Evolutionary conservation across 2,797 vertebrate species (phyloP).

Genomic region (Danionella dracula): DNA sequence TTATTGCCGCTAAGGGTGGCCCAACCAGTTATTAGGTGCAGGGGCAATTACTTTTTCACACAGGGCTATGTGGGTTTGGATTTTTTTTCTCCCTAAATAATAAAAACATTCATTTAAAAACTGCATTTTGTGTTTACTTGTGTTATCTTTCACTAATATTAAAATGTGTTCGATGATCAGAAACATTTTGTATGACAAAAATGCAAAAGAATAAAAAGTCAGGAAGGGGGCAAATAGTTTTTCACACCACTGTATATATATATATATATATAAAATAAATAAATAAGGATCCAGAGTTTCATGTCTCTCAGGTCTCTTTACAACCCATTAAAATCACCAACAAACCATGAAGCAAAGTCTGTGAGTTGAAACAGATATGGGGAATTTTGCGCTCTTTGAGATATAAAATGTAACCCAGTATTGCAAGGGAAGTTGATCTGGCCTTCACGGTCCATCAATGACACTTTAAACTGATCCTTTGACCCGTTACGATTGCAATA

Average conservation of each 20-base stretch:
- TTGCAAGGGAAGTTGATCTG: constrained; percentile 58
- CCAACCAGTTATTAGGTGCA: no score
- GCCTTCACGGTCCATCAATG: constrained; percentile 47
- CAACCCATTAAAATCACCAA: constrained; percentile 73
- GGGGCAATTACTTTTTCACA: no score
- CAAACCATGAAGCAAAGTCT: constrained; percentile 65
- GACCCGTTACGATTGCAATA: constrained; percentile 50
- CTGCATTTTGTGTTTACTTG: no score
- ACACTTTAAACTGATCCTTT: constrained; percentile 56
- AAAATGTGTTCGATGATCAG: no score
- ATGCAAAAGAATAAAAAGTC: no score
- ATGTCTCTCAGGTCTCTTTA: constrained; percentile 52
- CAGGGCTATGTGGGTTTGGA: no score
- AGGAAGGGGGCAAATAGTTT: no score
- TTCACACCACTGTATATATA: constrained; percentile 52
- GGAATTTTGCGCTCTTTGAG: constrained; percentile 37
- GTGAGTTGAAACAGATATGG: constrained; percentile 37
- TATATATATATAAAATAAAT: constrained; percentile 55
- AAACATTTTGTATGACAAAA: no score
- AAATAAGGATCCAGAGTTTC: constrained; percentile 35
- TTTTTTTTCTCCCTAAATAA: no score
- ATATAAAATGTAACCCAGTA: constrained; percentile 37
- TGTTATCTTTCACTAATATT: no score
- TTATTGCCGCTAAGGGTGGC: no score
- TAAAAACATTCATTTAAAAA: no score